Base-by-base conservation (phyloP, 2,888 invertebrate species). In the Hylaea fasciaria region DNA sequence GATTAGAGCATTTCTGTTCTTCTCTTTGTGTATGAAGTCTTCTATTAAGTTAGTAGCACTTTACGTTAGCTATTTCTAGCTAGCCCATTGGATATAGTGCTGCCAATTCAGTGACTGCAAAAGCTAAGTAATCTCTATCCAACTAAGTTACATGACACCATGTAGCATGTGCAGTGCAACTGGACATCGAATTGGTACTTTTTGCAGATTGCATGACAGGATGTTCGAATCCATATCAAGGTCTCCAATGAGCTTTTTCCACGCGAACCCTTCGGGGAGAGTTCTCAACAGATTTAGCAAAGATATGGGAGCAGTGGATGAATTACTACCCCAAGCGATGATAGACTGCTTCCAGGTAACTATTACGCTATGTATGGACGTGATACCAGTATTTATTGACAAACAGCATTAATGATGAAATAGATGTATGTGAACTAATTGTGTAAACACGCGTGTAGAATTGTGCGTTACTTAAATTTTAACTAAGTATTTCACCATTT, bases 291-390 rank as follows among this genome's bases (percentile, higher is more conserved):
- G 97, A 59, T 97, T 98, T 77, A 96, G 97, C 41, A 97, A 97
- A 82, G 98, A 98, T 77, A 95, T 97, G 83, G 97, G 97, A 0
- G 93, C 95, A 0, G 94, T 97, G 49, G 97, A 97, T 78, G 97
- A 97, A 76, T 76, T 95, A 49, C 82, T 97, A 11, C 96, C 96
- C 0, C 95, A 95, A 79, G 94, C 95, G 0, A 93, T 95, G 77
- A 86, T 96, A n/a, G 96, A 96, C 78, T 94, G 95, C 47, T 93
- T 93, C 67, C 95, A 95, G 87, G 93, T 92, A 71, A 66, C 12
- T 35, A 1, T 46, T 46, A 46, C 47, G 29, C 44, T 51, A 56
- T 28, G n/a, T 45, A 28, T 9, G 32, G n/a, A n/a, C n/a, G n/a
- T n/a, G n/a, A n/a, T n/a, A n/a, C n/a, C n/a, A 55, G 10, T 11